These are phyloP conservation scores for Chrosomus eos DNA, from an alignment of 2,797 vertebrate species.

Conservation along the genomic window DNA sequence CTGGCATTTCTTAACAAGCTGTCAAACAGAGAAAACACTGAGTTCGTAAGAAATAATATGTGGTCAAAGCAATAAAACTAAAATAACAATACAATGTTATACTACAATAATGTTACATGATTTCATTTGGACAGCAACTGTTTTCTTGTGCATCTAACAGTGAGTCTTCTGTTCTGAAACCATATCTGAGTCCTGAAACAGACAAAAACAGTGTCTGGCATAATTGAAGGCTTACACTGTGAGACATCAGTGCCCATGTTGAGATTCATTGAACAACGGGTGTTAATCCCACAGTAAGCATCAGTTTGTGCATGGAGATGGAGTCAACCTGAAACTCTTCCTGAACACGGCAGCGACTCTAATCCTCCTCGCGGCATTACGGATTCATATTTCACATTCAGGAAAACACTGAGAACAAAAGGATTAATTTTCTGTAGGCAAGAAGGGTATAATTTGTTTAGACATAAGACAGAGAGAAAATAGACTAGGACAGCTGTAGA, in stretches of 20 bases:
- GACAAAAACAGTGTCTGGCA: conserved; percentile 20
- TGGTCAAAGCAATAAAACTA: too few relatives aligned
- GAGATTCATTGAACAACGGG: conserved; percentile 48
- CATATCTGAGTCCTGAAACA: neutral
- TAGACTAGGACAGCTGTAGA: conserved; percentile 26
- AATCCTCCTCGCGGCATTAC: conserved; percentile 63
- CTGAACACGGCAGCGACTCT: conserved; percentile 52
- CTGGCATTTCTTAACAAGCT: conserved; percentile 32
- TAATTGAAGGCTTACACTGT: conserved; percentile 30
- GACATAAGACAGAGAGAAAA: conserved; percentile 51
- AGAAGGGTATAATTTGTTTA: conserved; percentile 35
- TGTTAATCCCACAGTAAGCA: conserved; percentile 52
- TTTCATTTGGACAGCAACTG: neutral
- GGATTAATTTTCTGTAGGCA: conserved; percentile 62
- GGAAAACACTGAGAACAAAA: conserved; percentile 67
- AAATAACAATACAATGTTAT: neutral
- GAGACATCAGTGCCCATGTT: conserved; percentile 36
- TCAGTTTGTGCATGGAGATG: conserved; percentile 56
- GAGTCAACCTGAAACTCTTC: conserved; percentile 46
- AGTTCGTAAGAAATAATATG: conserved; percentile 13
- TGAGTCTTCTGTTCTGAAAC: conserved; percentile 12
- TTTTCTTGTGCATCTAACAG: neutral
- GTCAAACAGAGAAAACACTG: conserved; percentile 13
- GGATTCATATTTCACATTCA: conserved; percentile 66
- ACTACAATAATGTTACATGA: neutral